Evolutionary conservation across 2,113 vertebrate species (phyloP).

Genomic region (Rhea pennata): DNA sequence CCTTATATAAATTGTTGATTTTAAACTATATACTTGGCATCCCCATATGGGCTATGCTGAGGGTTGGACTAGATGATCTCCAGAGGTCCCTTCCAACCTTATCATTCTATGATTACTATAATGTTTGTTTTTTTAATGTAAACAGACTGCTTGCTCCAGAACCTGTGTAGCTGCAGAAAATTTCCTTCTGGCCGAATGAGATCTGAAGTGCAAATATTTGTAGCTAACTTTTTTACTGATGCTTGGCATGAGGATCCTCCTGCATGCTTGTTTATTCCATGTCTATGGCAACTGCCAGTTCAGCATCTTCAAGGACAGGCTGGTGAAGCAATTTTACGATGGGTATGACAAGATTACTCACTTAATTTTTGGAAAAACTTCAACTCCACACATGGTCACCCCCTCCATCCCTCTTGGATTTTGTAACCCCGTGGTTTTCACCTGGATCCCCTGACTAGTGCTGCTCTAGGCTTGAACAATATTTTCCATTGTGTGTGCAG

Average conservation of each 20-base stretch:
- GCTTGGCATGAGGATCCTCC: constrained; percentile 14
- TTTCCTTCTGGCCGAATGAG: constrained; percentile 10
- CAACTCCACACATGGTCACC: not conserved
- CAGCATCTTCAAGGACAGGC: constrained; percentile 31
- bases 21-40: not conserved
- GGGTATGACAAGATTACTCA: not conserved
- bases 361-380: not conserved
- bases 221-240: constrained; percentile 17
- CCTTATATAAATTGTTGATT: not conserved
- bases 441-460: not conserved
- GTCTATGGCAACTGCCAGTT: constrained; percentile 43
- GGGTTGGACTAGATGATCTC: too few species aligned
- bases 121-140: not conserved
- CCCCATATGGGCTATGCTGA: too few species aligned
- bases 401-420: not conserved
- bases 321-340: not conserved
- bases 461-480: not conserved
- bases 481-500: not conserved
- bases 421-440: not conserved
- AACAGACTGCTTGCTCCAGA: not conserved
- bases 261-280: not conserved
- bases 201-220: constrained; percentile 43
- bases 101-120: not conserved
- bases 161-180: not conserved
- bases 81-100: too few species aligned